Evolutionary conservation across 2,888 invertebrate species (phyloP).

Genomic region (Acrobasis consociella): DNA sequence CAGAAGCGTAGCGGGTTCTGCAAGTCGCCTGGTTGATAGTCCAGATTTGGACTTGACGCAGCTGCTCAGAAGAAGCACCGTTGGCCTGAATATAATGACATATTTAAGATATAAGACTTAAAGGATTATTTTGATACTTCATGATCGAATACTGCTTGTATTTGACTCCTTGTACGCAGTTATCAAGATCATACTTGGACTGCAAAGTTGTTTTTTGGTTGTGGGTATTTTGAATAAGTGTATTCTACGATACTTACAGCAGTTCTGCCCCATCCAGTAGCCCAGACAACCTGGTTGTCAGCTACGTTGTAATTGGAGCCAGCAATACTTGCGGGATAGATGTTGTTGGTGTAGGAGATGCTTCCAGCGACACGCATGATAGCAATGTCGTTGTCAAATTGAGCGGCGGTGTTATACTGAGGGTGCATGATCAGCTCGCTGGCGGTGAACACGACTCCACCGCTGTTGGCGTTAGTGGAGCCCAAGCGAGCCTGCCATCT

Average conservation of each 20-base stretch:
- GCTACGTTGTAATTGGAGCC: constrained; percentile 43
- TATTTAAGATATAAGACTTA: no score
- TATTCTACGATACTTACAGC: constrained; percentile 46
- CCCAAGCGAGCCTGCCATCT: constrained; percentile 41
- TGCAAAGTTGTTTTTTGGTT: no score
- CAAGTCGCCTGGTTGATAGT: constrained; percentile 46
- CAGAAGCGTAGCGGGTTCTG: constrained; percentile 38
- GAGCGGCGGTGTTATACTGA: constrained; percentile 32
- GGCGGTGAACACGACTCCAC: constrained; percentile 38
- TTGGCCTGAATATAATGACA: no score
- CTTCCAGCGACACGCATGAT: constrained; percentile 39
- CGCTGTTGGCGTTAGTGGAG: constrained; percentile 44
- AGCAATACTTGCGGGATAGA: constrained; percentile 43
- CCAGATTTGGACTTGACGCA: constrained; percentile 52
- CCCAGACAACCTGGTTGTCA: constrained; percentile 49
- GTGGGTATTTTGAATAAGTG: no score
- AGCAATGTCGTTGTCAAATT: constrained; percentile 46
- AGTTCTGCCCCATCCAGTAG: constrained; percentile 52
- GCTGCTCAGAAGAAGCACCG: constrained; percentile 45
- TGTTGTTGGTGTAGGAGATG: constrained; percentile 33
- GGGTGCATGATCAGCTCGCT: constrained; percentile 38
- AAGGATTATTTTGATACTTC: no score
- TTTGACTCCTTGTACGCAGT: no score
- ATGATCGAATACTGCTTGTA: no score
- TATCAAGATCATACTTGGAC: no score